These are phyloP conservation scores for Semnornis frantzii DNA, from an alignment of 2,113 vertebrate species.

Conservation along the genomic window DNA sequence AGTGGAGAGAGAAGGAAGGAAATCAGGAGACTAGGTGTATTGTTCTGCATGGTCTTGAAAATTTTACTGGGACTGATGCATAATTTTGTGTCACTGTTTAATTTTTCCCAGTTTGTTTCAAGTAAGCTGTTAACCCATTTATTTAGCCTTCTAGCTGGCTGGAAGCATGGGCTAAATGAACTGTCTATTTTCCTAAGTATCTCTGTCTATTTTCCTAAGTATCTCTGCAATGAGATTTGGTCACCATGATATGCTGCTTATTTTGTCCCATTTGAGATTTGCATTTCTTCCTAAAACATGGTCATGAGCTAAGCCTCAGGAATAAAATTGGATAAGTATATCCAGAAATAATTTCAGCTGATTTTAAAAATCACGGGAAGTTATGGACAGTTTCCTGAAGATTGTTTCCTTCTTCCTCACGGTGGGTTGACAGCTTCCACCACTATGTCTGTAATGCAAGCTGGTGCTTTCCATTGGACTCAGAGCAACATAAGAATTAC, in stretches of 20 bases:
- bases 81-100: background rate
- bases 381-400: background rate
- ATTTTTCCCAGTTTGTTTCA: background rate
- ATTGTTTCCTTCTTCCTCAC: background rate
- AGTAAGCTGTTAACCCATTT: background rate
- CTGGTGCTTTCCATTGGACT: background rate
- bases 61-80: background rate
- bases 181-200: background rate
- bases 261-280: background rate
- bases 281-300: background rate
- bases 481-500: background rate
- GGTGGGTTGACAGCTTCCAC: background rate
- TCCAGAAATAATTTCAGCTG: background rate
- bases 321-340: background rate
- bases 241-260: background rate
- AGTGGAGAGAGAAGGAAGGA: background rate
- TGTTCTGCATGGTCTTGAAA: background rate
- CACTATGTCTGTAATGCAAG: too few species aligned
- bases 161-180: background rate
- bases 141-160: background rate
- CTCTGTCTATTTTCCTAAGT: background rate
- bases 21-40: background rate
- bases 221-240: background rate
- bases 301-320: too few species aligned
- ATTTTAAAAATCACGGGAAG: background rate